Conservation (phyloP, 2,888 invertebrate genomes). For the Eupithecia inturbata region DNA sequence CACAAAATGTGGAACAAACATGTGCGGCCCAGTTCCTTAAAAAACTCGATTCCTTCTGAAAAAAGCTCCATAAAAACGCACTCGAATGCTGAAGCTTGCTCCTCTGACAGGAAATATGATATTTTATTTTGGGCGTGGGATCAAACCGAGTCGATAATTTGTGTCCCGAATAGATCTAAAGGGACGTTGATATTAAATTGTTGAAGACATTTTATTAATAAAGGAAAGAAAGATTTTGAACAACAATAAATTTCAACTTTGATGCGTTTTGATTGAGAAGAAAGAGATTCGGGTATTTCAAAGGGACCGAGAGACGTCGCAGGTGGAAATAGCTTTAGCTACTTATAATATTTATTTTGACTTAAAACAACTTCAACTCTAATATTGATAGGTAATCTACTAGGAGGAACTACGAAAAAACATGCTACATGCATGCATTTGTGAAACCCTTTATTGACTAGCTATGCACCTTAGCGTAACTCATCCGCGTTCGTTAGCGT, state of each 20-base stretch:
- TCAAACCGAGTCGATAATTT: slow-evolving; percentile 82
- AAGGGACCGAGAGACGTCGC: slow-evolving; percentile 46
- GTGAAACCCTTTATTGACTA: background rate
- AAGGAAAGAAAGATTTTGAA: slow-evolving; percentile 58
- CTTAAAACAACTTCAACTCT: background rate
- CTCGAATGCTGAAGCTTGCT: slow-evolving; percentile 77
- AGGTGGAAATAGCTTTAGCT: slow-evolving; percentile 20
- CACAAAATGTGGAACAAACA: slow-evolving; percentile 77
- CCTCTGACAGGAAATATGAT: slow-evolving; percentile 83
- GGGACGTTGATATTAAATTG: slow-evolving; percentile 75
- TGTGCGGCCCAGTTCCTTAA: slow-evolving; percentile 80
- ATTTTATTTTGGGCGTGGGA: slow-evolving; percentile 84
- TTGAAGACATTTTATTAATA: slow-evolving; percentile 73
- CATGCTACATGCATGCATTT: background rate
- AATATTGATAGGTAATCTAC: background rate
- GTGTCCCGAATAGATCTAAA: slow-evolving; percentile 77
- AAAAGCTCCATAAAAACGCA: slow-evolving; percentile 69
- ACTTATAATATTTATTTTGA: background rate
- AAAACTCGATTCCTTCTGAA: slow-evolving; percentile 74
- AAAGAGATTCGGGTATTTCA: slow-evolving; percentile 50
- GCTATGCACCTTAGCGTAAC: background rate
- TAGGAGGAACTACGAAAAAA: background rate
- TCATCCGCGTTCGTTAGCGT: too few species aligned
- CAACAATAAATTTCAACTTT: slow-evolving; percentile 58
- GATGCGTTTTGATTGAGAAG: slow-evolving; percentile 58